Base-by-base conservation (phyloP, 2,797 vertebrate genomes). In the Acanthurus leucopareius region DNA sequence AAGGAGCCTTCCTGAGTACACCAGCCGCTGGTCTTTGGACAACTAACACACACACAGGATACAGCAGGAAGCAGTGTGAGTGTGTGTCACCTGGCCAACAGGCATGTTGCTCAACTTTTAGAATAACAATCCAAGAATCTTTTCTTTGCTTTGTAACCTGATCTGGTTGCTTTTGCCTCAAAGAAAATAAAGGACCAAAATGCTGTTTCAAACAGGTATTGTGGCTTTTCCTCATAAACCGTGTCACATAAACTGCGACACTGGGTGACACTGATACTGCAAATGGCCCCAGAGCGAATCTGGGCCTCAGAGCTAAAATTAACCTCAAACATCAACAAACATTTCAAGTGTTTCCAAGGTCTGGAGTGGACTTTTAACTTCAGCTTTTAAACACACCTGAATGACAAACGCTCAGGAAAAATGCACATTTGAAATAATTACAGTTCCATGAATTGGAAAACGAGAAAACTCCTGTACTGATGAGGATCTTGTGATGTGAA, bases 1-100 rank as follows among this genome's bases (percentile, higher is more conserved):
- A 83, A 99, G 97, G 88, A 99, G 97, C 88, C 94, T 95, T 81
- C 98, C 98, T 49, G 96, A 98, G 94, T 99, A 99, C 89, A 99
- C 97, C 94, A 99, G 95, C 72, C 97, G 96, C 93, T 99, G 98
- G 93, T 99, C 97, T 96, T 96, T 97, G 76, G 96, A 96, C 75
- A 93, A 94, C 98, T 99, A 85, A 75, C 87, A 95, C 80, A 95
- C 49, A 79, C 69, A 84, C 66, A 73, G 25, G 3, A 28, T 0
- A 4, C 1, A 35, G 14, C 0, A n/a, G 59, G 0, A 47, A 19
- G 38, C 38, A 40, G 38, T 10, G 38, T 40, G 38, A 40, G 6
- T 47, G 15, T 17, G 20, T 20, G 35, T n/a, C 59, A 77, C 38
- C 0, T 48, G 4, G 15, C 44, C 3, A 40, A 59, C 35, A n/a